Evolutionary conservation across 2,113 vertebrate genomes (phyloP).

Genomic region (Thunnus thynnus): DNA sequence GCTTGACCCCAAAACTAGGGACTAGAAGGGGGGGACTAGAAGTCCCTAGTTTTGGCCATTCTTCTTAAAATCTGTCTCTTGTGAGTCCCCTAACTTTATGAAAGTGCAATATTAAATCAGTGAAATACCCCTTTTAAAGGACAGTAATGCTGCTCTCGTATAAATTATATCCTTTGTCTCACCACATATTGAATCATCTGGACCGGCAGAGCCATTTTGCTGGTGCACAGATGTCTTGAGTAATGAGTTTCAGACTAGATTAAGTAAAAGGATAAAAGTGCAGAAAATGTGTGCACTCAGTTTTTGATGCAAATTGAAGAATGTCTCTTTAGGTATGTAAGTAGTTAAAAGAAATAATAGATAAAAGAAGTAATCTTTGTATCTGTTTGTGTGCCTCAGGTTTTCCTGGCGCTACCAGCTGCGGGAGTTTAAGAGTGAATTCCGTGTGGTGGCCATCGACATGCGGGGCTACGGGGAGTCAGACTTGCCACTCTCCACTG

Average conservation of each 20-base stretch:
- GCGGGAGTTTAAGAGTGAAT: slow-evolving; percentile 98
- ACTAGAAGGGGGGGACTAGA: no score
- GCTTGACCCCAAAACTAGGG: neutral
- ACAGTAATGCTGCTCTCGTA: neutral
- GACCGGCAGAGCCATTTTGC: no score
- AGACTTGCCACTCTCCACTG: slow-evolving; percentile 90
- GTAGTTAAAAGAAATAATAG: neutral
- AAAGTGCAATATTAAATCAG: no score
- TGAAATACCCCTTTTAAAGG: neutral
- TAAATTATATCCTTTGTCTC: no score
- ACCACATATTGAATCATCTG: no score
- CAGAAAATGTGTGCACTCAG: no score
- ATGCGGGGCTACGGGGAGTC: slow-evolving; percentile 97
- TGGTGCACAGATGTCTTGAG: no score
- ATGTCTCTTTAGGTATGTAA: neutral
- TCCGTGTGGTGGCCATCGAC: slow-evolving; percentile 96
- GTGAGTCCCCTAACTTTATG: no score
- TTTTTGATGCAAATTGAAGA: neutral
- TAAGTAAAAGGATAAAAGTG: no score
- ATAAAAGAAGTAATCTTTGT: neutral
- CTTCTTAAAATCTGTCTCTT: no score
- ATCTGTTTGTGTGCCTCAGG: slow-evolving; percentile 79
- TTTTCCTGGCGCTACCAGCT: slow-evolving; percentile 98
- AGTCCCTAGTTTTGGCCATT: neutral
- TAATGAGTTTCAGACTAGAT: no score